phyloP scores from a whole-genome alignment of 2,113 vertebrate genomes.

The Tringa solitaria region DNA sequence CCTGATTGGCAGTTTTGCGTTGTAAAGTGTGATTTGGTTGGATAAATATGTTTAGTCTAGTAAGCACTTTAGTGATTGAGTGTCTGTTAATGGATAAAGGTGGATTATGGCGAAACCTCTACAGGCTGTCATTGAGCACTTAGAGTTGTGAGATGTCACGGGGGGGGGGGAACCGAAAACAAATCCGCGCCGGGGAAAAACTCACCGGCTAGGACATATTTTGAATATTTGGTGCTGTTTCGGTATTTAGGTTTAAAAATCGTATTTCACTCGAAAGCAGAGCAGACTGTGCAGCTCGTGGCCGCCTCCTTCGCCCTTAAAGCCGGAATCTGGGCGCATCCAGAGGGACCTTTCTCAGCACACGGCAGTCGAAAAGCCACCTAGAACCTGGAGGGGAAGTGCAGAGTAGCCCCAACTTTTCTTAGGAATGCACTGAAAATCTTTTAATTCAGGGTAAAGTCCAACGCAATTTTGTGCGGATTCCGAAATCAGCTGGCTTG shows the following conservation, averaged over 20 bases:
- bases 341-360: background rate
- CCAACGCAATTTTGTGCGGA: background rate
- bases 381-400: background rate
- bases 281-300: background rate
- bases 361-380: background rate
- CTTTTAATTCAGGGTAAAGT: background rate
- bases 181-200: constrained; percentile 53
- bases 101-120: constrained; percentile 83
- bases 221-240: constrained; percentile 60
- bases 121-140: constrained; percentile 82
- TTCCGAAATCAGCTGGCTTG: background rate
- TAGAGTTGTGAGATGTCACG: constrained; percentile 74
- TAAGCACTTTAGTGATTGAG: constrained; percentile 87
- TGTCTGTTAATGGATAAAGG: constrained; percentile 88
- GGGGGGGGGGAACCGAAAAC: constrained; percentile 61
- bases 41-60: constrained; percentile 89
- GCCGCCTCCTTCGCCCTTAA: background rate
- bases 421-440: background rate
- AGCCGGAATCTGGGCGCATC: background rate
- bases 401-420: background rate
- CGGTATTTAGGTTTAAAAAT: constrained; percentile 46
- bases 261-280: constrained; percentile 24
- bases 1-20: constrained; percentile 85
- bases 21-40: constrained; percentile 86
- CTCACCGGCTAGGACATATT: constrained; percentile 43